Percentiles rank a stretch among this genome's conserved stretches.
Evolutionary conservation across 1,140 invertebrate genomes (phyloP).

Genomic region (Atta colombica): DNA sequence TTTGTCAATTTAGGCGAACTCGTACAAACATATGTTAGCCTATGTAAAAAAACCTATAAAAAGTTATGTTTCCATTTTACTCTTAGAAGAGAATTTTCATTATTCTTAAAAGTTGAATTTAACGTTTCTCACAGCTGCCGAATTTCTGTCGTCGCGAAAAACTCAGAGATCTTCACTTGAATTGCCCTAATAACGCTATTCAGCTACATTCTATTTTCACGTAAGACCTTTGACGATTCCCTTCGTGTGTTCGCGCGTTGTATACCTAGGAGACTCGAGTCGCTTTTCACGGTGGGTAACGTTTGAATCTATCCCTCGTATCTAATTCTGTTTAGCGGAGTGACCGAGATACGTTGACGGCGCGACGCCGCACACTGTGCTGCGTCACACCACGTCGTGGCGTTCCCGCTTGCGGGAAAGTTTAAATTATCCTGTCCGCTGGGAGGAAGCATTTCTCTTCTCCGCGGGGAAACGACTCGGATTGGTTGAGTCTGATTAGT

Average conservation of each 20-base stretch:
- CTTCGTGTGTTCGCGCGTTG: not conserved
- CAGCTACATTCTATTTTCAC: not conserved
- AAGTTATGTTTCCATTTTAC: not conserved
- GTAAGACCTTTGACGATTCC: not conserved
- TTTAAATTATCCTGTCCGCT: conserved; percentile 84
- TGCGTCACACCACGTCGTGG: conserved; percentile 22
- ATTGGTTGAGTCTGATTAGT: conserved; percentile 85
- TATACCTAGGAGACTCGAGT: not conserved
- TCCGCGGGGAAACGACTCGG: conserved; percentile 76
- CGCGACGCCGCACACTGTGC: conserved; percentile 14
- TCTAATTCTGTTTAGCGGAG: conserved; percentile 77
- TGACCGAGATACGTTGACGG: conserved; percentile 67
- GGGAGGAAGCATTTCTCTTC: conserved; percentile 74
- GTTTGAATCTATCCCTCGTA: conserved; percentile 75
- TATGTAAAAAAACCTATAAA: not conserved
- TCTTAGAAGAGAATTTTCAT: not conserved
- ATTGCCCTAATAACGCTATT: not conserved
- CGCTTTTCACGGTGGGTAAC: conserved; percentile 54
- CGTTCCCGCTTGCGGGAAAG: conserved; percentile 74
- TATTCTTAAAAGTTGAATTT: not conserved
- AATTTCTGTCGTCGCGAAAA: not conserved
- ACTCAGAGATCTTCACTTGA: not conserved
- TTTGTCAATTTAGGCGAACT: conserved; percentile 1
- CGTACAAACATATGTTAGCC: not conserved
- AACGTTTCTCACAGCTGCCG: not conserved